Percentiles rank a stretch among this genome's conserved stretches.
Evolutionary conservation across 1,140 invertebrate species (phyloP).

Genomic region (Pogonus chalceus): DNA sequence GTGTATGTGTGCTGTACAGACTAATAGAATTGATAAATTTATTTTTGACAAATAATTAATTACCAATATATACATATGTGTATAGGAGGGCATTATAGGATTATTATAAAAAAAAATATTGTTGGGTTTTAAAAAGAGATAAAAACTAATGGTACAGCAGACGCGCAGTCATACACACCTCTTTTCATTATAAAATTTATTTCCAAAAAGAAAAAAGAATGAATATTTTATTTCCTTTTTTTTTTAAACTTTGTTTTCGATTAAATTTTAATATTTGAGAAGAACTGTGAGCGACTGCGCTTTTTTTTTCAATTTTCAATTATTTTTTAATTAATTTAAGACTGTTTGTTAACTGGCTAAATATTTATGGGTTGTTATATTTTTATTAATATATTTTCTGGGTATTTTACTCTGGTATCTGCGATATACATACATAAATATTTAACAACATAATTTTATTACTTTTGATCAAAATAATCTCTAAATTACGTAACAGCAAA

Average conservation of each 20-base stretch:
- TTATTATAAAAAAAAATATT: conserved; percentile 32
- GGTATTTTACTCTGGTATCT: background rate
- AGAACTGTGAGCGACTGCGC: background rate
- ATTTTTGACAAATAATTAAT: conserved; percentile 35
- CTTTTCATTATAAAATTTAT: too few relatives aligned
- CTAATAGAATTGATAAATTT: conserved; percentile 25
- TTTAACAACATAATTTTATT: background rate
- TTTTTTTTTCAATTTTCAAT: background rate
- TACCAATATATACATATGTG: conserved; percentile 21
- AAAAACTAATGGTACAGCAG: conserved; percentile 4
- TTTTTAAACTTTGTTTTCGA: too few relatives aligned
- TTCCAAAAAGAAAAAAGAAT: too few relatives aligned
- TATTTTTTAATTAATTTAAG: conserved; percentile 2
- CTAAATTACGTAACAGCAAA: too few relatives aligned
- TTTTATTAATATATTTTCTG: background rate
- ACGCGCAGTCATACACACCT: background rate
- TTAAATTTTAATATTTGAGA: too few relatives aligned
- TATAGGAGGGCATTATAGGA: conserved; percentile 27
- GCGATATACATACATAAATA: background rate
- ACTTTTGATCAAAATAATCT: background rate
- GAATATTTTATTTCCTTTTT: too few relatives aligned
- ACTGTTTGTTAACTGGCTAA: conserved; percentile 2
- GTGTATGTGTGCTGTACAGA: conserved; percentile 28
- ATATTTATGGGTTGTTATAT: conserved; percentile 5
- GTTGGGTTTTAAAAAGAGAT: conserved; percentile 25